Evolutionary conservation across 2,888 invertebrate genomes (phyloP).

Genomic region (Perithous albicinctus): DNA sequence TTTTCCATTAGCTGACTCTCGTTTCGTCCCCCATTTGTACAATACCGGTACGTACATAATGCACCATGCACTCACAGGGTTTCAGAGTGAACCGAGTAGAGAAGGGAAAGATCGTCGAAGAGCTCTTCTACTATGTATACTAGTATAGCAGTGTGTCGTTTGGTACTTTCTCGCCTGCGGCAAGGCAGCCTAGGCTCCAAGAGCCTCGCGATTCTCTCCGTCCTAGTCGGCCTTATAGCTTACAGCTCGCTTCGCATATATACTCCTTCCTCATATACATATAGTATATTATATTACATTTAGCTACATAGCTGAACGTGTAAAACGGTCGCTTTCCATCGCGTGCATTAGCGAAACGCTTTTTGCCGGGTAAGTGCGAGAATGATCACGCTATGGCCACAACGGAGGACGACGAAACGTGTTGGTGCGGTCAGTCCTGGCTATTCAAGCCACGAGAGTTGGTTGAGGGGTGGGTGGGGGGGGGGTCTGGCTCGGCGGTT

Average conservation of each 20-base stretch:
- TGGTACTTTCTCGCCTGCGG: slow-evolving; percentile 78
- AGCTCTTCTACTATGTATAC: slow-evolving; percentile 12
- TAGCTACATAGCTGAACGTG: neutral
- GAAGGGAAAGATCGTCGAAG: slow-evolving; percentile 18
- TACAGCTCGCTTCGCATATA: slow-evolving; percentile 5
- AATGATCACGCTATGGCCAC: slow-evolving; percentile 13
- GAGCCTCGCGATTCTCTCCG: slow-evolving; percentile 11
- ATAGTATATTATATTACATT: neutral
- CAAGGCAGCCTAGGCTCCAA: slow-evolving; percentile 74
- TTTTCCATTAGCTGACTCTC: neutral
- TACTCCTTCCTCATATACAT: slow-evolving; percentile 16
- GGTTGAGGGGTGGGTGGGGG: no score
- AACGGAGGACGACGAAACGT: slow-evolving; percentile 4
- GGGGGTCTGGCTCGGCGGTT: slow-evolving; percentile 13
- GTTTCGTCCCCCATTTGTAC: no score
- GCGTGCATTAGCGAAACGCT: slow-evolving; percentile 6
- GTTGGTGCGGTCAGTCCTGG: slow-evolving; percentile 9
- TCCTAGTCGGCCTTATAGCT: slow-evolving; percentile 15
- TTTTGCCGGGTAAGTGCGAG: slow-evolving; percentile 22
- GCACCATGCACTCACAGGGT: neutral
- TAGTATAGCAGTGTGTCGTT: slow-evolving; percentile 43
- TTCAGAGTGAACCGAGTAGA: neutral
- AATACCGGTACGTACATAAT: neutral
- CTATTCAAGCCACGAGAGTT: slow-evolving; percentile 15
- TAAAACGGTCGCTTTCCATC: slow-evolving; percentile 50